These are phyloP conservation scores for Tiphia femorata DNA, from an alignment of 2,888 invertebrate genomes.

Conservation along the genomic window DNA sequence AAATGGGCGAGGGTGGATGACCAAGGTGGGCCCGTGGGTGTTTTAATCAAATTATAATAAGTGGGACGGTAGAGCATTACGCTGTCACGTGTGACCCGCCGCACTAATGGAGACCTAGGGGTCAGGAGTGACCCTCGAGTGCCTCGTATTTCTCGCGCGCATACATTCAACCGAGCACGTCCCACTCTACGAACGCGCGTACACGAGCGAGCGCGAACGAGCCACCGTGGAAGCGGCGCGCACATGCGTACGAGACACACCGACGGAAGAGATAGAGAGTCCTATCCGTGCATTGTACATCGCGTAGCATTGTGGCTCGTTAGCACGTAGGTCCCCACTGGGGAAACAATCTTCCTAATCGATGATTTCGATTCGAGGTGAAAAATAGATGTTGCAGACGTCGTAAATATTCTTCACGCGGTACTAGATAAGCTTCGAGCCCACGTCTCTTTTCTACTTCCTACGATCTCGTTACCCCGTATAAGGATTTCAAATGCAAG, in stretches of 20 bases:
- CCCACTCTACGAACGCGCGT: not conserved
- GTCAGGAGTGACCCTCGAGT: constrained; percentile 37
- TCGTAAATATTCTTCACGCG: too few relatives aligned
- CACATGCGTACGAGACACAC: not conserved
- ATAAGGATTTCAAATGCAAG: too few relatives aligned
- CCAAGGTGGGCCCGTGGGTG: constrained; percentile 30
- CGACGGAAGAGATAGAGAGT: too few relatives aligned
- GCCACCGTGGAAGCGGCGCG: not conserved
- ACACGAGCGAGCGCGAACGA: not conserved
- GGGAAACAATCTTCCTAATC: not conserved
- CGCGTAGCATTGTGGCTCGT: too few relatives aligned
- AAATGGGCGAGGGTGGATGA: constrained; percentile 25
- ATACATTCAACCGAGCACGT: too few relatives aligned
- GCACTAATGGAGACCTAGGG: constrained; percentile 49
- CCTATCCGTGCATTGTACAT: too few relatives aligned
- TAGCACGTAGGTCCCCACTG: too few relatives aligned
- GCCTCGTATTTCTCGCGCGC: constrained; percentile 31
- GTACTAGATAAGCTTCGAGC: too few relatives aligned
- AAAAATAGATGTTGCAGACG: too few relatives aligned
- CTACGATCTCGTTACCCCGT: too few relatives aligned
- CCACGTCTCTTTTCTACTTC: too few relatives aligned
- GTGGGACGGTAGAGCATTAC: constrained; percentile 46
- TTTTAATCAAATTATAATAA: constrained; percentile 57
- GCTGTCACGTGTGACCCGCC: constrained; percentile 40
- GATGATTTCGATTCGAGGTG: too few relatives aligned